phyloP scores from a whole-genome alignment of 2,888 invertebrate genomes.

The Dicyrtoma fusca region DNA sequence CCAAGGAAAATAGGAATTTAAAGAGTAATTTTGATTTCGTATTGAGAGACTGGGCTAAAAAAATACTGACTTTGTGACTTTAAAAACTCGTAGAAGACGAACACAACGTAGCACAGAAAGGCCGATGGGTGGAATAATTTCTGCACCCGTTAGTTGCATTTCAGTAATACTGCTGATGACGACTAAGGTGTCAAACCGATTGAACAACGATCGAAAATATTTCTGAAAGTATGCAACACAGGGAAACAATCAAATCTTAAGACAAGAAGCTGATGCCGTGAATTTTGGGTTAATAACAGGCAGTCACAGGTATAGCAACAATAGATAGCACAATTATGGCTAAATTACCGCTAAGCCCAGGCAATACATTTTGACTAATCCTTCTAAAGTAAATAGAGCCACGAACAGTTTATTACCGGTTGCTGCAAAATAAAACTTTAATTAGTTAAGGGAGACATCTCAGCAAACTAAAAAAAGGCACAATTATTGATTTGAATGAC shows the following conservation, averaged over 20 bases:
- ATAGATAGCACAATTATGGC: no score
- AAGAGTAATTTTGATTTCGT: no score
- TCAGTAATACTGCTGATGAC: constrained; percentile 96
- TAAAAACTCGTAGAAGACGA: constrained; percentile 93
- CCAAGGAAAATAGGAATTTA: no score
- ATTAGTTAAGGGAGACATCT: constrained; percentile 2
- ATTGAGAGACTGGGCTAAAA: background rate
- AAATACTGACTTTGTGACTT: constrained; percentile 95
- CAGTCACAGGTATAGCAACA: no score
- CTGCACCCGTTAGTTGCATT: constrained; percentile 86
- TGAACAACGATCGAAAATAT: constrained; percentile 98
- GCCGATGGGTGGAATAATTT: constrained; percentile 95
- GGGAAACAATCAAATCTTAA: background rate
- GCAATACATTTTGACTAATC: constrained; percentile 99
- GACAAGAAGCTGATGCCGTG: no score
- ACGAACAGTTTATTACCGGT: constrained; percentile 98
- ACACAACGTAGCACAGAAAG: constrained; percentile 98
- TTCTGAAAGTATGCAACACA: constrained; percentile 67
- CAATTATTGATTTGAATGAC: no score
- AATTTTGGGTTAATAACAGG: no score
- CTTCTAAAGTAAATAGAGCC: constrained; percentile 95
- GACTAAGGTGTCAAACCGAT: constrained; percentile 99
- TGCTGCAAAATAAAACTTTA: constrained; percentile 66
- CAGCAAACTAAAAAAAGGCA: no score
- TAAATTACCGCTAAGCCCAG: constrained; percentile 86